These are phyloP conservation scores for Hestina assimilis DNA, from an alignment of 1,140 invertebrate genomes.

Conservation along the genomic window DNA sequence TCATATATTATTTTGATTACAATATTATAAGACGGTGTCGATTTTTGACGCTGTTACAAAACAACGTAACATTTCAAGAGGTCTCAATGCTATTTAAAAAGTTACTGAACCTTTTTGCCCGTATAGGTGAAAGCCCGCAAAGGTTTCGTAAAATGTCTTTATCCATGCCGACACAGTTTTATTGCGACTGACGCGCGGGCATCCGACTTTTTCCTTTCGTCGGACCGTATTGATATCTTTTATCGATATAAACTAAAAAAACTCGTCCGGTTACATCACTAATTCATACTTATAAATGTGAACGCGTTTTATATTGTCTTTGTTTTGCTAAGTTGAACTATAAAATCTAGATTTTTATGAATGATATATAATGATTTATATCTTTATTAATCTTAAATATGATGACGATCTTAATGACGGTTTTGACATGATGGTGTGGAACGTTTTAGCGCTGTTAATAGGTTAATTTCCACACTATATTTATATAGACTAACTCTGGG, in stretches of 20 bases:
- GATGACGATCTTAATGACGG: too few species aligned
- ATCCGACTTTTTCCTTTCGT: slow-evolving; percentile 31
- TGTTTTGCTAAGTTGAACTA: neutral
- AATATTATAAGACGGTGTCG: too few species aligned
- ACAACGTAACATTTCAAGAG: slow-evolving; percentile 6
- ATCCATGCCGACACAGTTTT: slow-evolving; percentile 54
- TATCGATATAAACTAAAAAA: slow-evolving; percentile 38
- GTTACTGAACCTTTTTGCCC: slow-evolving; percentile 38
- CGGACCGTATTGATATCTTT: slow-evolving; percentile 30
- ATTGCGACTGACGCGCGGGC: slow-evolving; percentile 37
- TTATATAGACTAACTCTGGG: too few species aligned
- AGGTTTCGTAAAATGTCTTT: slow-evolving; percentile 56
- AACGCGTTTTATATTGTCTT: slow-evolving; percentile 3
- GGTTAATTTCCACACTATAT: too few species aligned
- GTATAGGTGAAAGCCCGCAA: slow-evolving; percentile 52
- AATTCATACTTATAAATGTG: slow-evolving; percentile 24
- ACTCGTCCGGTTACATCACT: slow-evolving; percentile 32
- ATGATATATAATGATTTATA: slow-evolving; percentile 16
- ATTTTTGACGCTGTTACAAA: slow-evolving; percentile 1
- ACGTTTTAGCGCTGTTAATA: too few species aligned
- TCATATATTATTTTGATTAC: too few species aligned
- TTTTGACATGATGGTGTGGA: too few species aligned
- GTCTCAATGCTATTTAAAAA: slow-evolving; percentile 14
- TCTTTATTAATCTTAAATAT: too few species aligned
- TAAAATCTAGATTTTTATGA: neutral